A percentile compares a stretch with the other conserved stretches of the same genome.
Evolutionary conservation across 2,113 vertebrate genomes (phyloP).

Genomic region (Burhinus bistriatus): DNA sequence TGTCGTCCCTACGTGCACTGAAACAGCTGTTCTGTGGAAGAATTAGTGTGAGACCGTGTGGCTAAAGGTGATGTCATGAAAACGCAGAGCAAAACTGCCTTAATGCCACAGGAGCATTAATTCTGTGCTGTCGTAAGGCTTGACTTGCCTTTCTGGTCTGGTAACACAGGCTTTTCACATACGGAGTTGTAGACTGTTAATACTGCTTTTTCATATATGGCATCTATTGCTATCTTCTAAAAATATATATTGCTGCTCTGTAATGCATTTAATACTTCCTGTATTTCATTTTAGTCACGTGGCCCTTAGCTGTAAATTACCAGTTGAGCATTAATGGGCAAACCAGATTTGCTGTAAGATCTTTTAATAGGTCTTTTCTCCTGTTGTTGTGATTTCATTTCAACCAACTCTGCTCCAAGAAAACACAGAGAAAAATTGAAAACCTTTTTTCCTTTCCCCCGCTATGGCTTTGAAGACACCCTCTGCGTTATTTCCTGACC

Average conservation of each 20-base stretch:
- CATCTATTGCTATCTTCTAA: neutral
- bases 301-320: neutral
- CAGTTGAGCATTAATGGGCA: neutral
- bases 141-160: neutral
- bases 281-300: neutral
- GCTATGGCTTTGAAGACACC: neutral
- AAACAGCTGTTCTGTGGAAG: neutral
- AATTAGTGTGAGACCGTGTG: accelerated
- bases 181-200: neutral
- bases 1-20: neutral
- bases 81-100: neutral
- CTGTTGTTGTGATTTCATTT: neutral
- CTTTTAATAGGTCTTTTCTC: neutral
- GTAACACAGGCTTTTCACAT: neutral
- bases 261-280: neutral
- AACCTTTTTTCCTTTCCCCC: too few relatives aligned
- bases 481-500: neutral
- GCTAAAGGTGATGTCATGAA: neutral
- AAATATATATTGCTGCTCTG: neutral
- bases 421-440: neutral
- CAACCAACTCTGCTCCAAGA: neutral
- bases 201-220: neutral
- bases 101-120: neutral
- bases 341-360: neutral
- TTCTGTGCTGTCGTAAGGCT: neutral